A percentile compares a stretch with the other conserved stretches of the same genome.
These are phyloP conservation scores for Narcine bancroftii DNA, from an alignment of 2,113 vertebrate species.

Conservation along the genomic window DNA sequence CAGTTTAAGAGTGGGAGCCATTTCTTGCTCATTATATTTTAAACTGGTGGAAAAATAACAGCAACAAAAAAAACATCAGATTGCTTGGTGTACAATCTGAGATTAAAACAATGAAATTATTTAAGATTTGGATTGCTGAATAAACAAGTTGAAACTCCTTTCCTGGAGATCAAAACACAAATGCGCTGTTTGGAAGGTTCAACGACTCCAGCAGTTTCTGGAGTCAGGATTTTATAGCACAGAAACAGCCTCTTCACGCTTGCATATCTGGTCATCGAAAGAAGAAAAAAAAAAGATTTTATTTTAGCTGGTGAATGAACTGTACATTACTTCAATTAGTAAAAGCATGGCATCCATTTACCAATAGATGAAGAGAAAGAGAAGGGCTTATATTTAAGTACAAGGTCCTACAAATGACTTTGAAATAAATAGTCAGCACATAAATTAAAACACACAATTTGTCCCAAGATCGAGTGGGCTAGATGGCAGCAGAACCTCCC, in stretches of 20 bases:
- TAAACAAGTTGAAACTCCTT: background rate
- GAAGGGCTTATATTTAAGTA: background rate
- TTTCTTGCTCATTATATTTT: background rate
- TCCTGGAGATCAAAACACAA: background rate
- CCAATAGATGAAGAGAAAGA: background rate
- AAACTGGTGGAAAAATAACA: background rate
- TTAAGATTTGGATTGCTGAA: background rate
- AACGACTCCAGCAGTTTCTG: background rate
- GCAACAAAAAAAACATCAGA: background rate
- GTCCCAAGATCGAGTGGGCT: background rate
- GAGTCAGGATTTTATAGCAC: no score
- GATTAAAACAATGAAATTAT: background rate
- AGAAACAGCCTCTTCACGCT: no score
- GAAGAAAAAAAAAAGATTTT: background rate
- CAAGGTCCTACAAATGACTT: background rate
- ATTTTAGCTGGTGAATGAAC: background rate
- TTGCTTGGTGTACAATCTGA: background rate
- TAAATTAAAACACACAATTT: no score
- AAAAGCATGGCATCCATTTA: background rate
- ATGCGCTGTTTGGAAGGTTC: background rate
- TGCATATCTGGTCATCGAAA: no score
- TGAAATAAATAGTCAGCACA: background rate
- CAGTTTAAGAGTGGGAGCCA: no score
- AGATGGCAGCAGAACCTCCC: background rate
- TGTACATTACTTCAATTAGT: background rate